Evolutionary conservation across 2,113 vertebrate genomes (phyloP).

Genomic region (Neolamprologus caudopunctatus): DNA sequence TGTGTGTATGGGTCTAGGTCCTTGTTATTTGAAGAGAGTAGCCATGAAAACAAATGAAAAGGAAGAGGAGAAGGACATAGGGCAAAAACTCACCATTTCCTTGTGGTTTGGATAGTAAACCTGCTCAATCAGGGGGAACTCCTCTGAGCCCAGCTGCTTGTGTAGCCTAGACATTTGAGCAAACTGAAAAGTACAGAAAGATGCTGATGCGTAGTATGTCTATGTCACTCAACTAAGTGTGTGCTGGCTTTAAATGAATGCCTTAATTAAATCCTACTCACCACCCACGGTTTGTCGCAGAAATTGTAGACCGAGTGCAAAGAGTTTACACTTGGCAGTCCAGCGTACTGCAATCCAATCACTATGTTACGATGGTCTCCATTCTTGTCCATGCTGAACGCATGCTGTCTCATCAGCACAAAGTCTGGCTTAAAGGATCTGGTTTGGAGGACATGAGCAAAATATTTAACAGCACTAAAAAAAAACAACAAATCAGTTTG

Average conservation of each 20-base stretch:
- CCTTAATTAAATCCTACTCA: constrained; percentile 46
- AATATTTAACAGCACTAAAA: neutral
- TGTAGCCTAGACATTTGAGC: constrained; percentile 83
- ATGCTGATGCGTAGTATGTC: neutral
- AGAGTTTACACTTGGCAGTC: constrained; percentile 82
- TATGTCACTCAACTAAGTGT: neutral
- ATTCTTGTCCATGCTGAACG: constrained; percentile 87
- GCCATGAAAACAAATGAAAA: neutral
- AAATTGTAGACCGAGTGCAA: constrained; percentile 90
- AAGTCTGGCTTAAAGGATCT: constrained; percentile 88
- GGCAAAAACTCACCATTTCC: constrained; percentile 81
- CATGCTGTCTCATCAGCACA: constrained; percentile 85
- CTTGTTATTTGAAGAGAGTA: neutral
- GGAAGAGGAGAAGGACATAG: neutral
- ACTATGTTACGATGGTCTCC: constrained; percentile 86
- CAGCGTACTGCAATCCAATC: constrained; percentile 87
- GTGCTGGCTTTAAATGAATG: neutral
- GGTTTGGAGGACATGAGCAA: constrained; percentile 6
- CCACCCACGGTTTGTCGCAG: constrained; percentile 93
- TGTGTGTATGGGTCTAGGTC: neutral
- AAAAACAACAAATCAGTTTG: neutral
- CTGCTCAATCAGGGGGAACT: constrained; percentile 88
- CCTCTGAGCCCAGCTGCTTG: constrained; percentile 81
- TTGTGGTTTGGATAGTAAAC: constrained; percentile 89
- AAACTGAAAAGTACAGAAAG: constrained; percentile 67